Percentiles rank a stretch among this genome's conserved stretches.
Evolutionary conservation across 2,888 invertebrate species (phyloP).

Genomic region (Tolmerus cingulatus): DNA sequence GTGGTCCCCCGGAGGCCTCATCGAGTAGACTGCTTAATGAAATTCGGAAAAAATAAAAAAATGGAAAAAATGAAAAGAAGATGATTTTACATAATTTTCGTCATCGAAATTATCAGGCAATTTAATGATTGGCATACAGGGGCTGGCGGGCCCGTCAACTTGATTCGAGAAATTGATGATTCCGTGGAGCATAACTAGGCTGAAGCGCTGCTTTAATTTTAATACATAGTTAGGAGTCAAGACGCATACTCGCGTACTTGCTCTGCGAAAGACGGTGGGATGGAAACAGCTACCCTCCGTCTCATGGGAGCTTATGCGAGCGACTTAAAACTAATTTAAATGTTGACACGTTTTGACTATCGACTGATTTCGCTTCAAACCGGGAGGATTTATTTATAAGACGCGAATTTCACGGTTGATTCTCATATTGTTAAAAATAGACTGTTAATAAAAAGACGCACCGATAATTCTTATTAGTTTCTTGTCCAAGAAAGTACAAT

Average conservation of each 20-base stretch:
- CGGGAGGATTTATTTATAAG: neutral
- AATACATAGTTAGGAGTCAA: neutral
- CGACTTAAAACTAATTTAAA: constrained; percentile 13
- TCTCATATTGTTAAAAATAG: neutral
- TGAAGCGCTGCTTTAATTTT: neutral
- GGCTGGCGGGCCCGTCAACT: neutral
- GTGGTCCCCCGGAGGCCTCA: neutral
- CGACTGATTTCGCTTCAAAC: neutral
- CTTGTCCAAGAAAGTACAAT: neutral
- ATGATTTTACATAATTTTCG: neutral
- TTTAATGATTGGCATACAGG: neutral
- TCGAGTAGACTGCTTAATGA: neutral
- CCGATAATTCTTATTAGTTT: neutral
- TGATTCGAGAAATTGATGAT: neutral
- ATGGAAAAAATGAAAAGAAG: neutral
- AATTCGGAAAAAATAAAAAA: neutral
- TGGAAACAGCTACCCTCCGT: neutral
- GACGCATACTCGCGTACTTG: neutral
- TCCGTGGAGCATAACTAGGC: neutral
- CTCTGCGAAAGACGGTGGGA: neutral
- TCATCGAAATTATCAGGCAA: neutral
- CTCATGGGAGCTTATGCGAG: neutral
- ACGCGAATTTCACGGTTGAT: neutral
- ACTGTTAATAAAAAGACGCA: neutral
- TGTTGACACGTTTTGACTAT: constrained; percentile 4